Conservation (phyloP, 1,140 invertebrate genomes). For the Papilio glaucus region DNA sequence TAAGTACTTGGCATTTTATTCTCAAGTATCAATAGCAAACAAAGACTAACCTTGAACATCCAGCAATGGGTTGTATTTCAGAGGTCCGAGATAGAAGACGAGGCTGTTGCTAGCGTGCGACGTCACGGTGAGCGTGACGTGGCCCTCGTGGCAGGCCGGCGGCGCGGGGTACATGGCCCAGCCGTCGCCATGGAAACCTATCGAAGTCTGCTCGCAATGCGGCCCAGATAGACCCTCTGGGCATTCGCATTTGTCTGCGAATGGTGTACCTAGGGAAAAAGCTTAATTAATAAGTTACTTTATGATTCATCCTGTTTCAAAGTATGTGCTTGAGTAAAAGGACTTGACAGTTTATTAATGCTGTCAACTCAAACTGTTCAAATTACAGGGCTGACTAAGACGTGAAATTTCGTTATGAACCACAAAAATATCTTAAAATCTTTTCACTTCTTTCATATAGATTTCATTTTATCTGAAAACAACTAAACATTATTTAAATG, state of each 20-base stretch:
- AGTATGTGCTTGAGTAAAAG: too few species aligned
- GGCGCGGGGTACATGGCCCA: conserved; percentile 95
- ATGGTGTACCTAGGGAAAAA: conserved; percentile 79
- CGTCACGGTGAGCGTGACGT: conserved; percentile 91
- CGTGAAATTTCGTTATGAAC: too few species aligned
- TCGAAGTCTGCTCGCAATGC: conserved; percentile 93
- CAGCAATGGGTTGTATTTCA: conserved; percentile 85
- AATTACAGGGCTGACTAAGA: too few species aligned
- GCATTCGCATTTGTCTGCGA: conserved; percentile 86
- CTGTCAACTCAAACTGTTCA: too few species aligned
- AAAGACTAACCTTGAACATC: conserved; percentile 84
- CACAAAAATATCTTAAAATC: too few species aligned
- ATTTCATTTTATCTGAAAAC: too few species aligned
- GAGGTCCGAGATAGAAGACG: conserved; percentile 96
- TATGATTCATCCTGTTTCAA: too few species aligned
- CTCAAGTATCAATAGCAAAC: neutral
- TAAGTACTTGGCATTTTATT: too few species aligned
- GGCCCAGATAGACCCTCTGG: conserved; percentile 91
- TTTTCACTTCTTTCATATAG: too few species aligned
- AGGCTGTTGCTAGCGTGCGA: conserved; percentile 90
- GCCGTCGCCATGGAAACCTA: conserved; percentile 93
- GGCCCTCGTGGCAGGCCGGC: conserved; percentile 89
- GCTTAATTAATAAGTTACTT: neutral
- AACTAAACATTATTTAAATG: too few species aligned
- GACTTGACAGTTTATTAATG: too few species aligned